Evolutionary conservation across 2,797 vertebrate species (phyloP).

Genomic region (Acanthurus leucopareius): DNA sequence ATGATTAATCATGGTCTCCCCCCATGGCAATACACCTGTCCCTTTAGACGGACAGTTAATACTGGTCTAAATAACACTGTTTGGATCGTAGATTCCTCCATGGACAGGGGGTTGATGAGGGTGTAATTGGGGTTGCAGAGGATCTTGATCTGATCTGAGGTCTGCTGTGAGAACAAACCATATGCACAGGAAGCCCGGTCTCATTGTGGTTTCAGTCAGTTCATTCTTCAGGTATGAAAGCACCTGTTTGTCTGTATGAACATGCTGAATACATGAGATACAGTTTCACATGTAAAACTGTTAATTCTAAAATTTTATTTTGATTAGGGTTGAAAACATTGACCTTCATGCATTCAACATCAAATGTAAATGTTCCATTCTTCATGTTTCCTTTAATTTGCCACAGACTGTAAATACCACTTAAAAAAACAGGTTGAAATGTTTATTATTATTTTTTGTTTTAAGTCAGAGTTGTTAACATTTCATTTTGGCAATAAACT

Average conservation of each 20-base stretch:
- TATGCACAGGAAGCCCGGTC: background rate
- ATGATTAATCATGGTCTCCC: background rate
- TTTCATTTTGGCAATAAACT: conserved; percentile 72
- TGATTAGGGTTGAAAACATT: conserved; percentile 8
- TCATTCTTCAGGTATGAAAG: conserved; percentile 24
- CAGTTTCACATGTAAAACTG: conserved; percentile 32
- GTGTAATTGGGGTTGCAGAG: background rate
- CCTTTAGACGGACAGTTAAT: background rate
- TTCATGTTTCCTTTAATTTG: conserved; percentile 35
- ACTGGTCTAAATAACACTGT: background rate
- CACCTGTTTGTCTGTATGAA: conserved; percentile 4
- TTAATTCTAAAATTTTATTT: conserved; percentile 34
- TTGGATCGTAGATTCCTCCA: background rate
- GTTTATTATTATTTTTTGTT: background rate
- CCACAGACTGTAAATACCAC: conserved; percentile 44
- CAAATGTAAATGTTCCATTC: conserved; percentile 41
- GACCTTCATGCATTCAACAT: conserved; percentile 4
- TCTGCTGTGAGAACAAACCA: conserved; percentile 15
- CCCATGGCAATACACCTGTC: background rate
- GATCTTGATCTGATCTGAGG: conserved; percentile 36
- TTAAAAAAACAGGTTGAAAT: conserved; percentile 8
- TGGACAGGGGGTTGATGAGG: background rate
- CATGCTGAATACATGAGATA: conserved; percentile 72
- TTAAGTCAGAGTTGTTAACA: conserved; percentile 20
- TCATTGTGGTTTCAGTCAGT: conserved; percentile 19